A percentile compares a stretch with the other conserved stretches of the same genome.
phyloP scores from a whole-genome alignment of 2,797 vertebrate species.

The Eupleurogrammus muticus region DNA sequence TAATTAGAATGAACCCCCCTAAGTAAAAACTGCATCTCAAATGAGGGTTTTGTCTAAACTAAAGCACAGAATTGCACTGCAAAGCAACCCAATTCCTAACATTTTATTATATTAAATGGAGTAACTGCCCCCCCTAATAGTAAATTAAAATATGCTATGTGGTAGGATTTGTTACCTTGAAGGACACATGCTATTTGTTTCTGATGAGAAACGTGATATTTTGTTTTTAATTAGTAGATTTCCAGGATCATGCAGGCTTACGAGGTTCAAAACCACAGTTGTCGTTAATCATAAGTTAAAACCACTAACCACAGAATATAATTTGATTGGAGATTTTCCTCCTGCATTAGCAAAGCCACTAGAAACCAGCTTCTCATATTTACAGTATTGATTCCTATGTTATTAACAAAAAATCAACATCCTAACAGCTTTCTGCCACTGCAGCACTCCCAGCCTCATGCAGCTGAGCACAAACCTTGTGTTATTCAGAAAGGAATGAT shows the following conservation, averaged over 20 bases:
- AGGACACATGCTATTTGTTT: background rate
- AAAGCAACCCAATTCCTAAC: background rate
- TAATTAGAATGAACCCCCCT: background rate
- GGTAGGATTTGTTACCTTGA: background rate
- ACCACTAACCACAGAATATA: background rate
- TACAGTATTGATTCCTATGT: constrained; percentile 31
- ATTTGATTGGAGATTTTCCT: constrained; percentile 16
- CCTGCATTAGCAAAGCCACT: background rate
- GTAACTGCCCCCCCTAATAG: too few species aligned
- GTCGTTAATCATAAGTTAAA: background rate
- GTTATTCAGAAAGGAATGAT: constrained; percentile 44
- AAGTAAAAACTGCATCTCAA: background rate
- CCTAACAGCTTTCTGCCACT: background rate
- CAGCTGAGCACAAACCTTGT: constrained; percentile 30
- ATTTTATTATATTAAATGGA: too few species aligned
- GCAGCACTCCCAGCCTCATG: constrained; percentile 4
- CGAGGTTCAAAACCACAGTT: background rate
- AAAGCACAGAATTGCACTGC: background rate
- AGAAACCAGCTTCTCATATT: constrained; percentile 3
- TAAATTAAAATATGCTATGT: background rate
- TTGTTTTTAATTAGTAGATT: background rate
- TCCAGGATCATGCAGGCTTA: background rate
- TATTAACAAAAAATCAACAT: constrained; percentile 37
- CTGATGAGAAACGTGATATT: background rate
- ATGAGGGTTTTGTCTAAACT: background rate